Conservation (phyloP, 2,888 invertebrate species). For the Ariolimax columbianus region DNA sequence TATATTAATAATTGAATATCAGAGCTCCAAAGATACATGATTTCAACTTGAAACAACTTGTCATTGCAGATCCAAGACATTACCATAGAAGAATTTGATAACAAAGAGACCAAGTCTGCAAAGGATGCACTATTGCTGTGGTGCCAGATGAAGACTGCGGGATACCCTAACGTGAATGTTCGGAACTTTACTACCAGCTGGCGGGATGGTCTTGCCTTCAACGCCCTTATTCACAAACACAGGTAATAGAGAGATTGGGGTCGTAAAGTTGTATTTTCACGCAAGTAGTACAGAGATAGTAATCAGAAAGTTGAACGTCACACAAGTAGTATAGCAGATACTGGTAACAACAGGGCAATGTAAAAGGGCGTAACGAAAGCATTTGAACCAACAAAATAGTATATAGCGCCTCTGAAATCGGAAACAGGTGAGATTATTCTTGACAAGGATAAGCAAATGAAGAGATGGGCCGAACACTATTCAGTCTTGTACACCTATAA, state of each 20-base stretch:
- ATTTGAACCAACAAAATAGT: no score
- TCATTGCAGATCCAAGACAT: conserved; percentile 95
- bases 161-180: conserved; percentile 99
- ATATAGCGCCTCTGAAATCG: no score
- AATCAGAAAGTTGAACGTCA: no score
- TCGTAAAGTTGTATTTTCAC: no score
- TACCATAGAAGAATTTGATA: conserved; percentile 98
- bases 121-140: conserved; percentile 93
- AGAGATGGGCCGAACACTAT: no score
- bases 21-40: background rate
- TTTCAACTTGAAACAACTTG: background rate
- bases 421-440: no score
- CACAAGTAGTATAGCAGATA: no score
- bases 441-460: no score
- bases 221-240: conserved; percentile 99
- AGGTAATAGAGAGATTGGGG: conserved; percentile 71
- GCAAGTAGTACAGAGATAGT: no score
- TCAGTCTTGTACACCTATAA: no score
- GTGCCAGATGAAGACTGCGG: conserved; percentile 99
- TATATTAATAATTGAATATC: background rate
- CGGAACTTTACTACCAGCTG: conserved; percentile 99
- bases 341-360: no score
- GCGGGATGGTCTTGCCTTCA: conserved; percentile 99
- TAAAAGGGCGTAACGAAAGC: no score
- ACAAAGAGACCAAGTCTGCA: conserved; percentile 92